Percentiles rank a stretch among this genome's conserved stretches.
These are phyloP conservation scores for Heteromormyrus szaboi DNA, from an alignment of 2,797 vertebrate genomes.

Conservation along the genomic window DNA sequence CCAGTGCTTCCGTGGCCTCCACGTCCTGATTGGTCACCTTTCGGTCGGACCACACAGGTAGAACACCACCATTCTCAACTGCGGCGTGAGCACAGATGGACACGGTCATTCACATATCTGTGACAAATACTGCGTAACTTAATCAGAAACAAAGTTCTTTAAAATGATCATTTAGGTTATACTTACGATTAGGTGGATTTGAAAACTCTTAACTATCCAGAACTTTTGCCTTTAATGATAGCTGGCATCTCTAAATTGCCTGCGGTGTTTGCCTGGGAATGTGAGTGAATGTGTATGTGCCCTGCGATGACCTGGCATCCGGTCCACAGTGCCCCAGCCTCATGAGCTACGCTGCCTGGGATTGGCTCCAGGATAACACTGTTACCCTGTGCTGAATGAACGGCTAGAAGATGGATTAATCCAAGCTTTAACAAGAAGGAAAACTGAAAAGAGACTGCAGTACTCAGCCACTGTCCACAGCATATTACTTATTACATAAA, in stretches of 20 bases:
- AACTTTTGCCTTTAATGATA: neutral
- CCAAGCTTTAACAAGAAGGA: neutral
- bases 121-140: neutral
- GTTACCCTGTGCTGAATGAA: neutral
- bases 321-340: neutral
- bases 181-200: neutral
- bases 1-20: conserved; percentile 26
- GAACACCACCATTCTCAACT: conserved; percentile 14
- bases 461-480: neutral
- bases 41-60: conserved; percentile 14
- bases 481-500: neutral
- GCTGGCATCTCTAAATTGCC: neutral
- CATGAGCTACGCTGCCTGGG: neutral
- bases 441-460: neutral
- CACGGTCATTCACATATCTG: neutral
- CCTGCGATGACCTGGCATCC: neutral
- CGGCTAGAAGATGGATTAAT: neutral
- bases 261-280: neutral
- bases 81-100: neutral
- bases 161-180: neutral
- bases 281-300: neutral
- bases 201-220: neutral
- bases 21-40: conserved; percentile 22
- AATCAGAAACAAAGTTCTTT: neutral
- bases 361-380: neutral